Evolutionary conservation across 2,113 vertebrate species (phyloP).

Genomic region (Siphamia tubifer): DNA sequence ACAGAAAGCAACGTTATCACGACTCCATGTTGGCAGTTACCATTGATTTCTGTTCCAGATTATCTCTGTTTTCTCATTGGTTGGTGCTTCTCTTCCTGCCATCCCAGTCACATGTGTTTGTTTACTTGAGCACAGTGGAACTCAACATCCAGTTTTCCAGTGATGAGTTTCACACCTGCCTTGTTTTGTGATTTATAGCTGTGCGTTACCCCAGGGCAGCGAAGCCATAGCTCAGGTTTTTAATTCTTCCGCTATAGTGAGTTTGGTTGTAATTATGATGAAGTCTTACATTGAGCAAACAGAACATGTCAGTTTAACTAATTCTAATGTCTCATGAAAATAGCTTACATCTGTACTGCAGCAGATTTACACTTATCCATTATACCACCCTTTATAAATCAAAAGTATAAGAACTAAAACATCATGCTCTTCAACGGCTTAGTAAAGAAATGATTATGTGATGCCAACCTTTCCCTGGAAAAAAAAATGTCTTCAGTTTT

Average conservation of each 20-base stretch:
- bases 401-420: not conserved
- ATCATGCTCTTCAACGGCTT: constrained; percentile 3
- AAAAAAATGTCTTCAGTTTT: too few relatives aligned
- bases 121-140: constrained; percentile 14
- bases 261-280: not conserved
- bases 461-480: too few relatives aligned
- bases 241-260: too few relatives aligned
- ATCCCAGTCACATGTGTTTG: constrained; percentile 15
- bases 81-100: constrained; percentile 19
- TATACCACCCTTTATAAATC: not conserved
- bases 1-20: constrained; percentile 49
- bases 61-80: constrained; percentile 35
- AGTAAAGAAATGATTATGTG: constrained; percentile 22
- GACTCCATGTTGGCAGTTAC: constrained; percentile 40
- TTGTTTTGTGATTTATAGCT: not conserved
- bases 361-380: not conserved
- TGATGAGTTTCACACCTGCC: constrained; percentile 15
- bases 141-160: not conserved
- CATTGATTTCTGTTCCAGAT: constrained; percentile 53
- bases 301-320: not conserved
- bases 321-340: not conserved
- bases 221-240: too few relatives aligned
- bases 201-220: not conserved
- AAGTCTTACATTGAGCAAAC: not conserved
- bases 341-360: not conserved